phyloP scores from a whole-genome alignment of 2,888 invertebrate species.

The Kryphioiulus occultus region DNA sequence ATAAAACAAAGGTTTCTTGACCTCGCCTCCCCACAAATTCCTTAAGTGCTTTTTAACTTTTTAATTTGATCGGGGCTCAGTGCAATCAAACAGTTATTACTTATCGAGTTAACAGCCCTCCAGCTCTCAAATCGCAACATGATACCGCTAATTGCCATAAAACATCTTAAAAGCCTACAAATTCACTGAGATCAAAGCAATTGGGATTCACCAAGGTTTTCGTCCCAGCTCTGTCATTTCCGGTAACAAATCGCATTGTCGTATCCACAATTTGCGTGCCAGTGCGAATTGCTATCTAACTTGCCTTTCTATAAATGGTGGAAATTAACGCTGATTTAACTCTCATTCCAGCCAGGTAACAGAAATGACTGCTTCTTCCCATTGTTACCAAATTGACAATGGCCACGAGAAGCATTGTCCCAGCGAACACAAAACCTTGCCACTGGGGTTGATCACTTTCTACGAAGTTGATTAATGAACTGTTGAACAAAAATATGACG shows the following conservation, averaged over 20 bases:
- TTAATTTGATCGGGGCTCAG: not conserved
- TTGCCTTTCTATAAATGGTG: slow-evolving; percentile 60
- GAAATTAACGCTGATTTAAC: slow-evolving; percentile 59
- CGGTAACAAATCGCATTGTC: not conserved
- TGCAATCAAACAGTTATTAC: slow-evolving; percentile 12
- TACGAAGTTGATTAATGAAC: slow-evolving; percentile 53
- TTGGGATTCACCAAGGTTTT: not conserved
- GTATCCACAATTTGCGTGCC: not conserved
- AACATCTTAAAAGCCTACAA: slow-evolving; percentile 8
- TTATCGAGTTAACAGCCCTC: slow-evolving; percentile 16
- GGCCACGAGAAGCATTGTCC: slow-evolving; percentile 50
- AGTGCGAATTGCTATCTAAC: not conserved
- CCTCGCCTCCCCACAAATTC: slow-evolving; percentile 8
- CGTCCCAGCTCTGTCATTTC: not conserved
- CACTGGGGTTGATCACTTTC: slow-evolving; percentile 53
- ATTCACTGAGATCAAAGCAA: not conserved
- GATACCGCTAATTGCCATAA: slow-evolving; percentile 2
- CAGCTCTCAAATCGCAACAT: not conserved
- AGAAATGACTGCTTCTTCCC: slow-evolving; percentile 57
- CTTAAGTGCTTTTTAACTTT: not conserved
- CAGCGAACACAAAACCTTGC: slow-evolving; percentile 52
- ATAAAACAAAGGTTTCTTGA: slow-evolving; percentile 11
- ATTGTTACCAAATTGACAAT: slow-evolving; percentile 56
- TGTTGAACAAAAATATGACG: slow-evolving; percentile 41
- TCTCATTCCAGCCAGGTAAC: slow-evolving; percentile 59